These are phyloP conservation scores for Andrena praecox DNA, from an alignment of 2,888 invertebrate genomes.

Conservation along the genomic window DNA sequence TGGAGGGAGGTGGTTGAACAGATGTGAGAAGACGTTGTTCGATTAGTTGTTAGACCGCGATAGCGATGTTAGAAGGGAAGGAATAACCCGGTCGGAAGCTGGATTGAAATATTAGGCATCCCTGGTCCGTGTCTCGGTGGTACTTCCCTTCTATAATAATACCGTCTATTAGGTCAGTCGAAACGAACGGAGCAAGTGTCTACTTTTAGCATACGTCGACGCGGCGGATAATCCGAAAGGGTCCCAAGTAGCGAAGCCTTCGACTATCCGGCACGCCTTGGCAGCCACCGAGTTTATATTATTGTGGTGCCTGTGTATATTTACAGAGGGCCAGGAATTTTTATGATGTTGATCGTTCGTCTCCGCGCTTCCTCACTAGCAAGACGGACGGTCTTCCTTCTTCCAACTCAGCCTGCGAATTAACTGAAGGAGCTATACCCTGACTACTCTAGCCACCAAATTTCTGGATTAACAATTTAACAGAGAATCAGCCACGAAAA, in stretches of 20 bases:
- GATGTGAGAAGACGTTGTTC: too few relatives aligned
- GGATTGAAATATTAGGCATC: conserved; percentile 35
- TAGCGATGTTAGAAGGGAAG: neutral
- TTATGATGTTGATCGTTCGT: conserved; percentile 78
- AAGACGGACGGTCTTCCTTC: conserved; percentile 15
- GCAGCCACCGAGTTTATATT: conserved; percentile 73
- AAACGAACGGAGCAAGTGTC: conserved; percentile 63
- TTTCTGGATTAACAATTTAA: too few relatives aligned
- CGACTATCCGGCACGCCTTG: conserved; percentile 61
- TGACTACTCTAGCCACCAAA: too few relatives aligned
- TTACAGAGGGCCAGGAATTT: conserved; percentile 80
- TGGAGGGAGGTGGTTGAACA: too few relatives aligned
- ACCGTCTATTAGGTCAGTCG: conserved; percentile 68
- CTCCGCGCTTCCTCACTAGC: conserved; percentile 15
- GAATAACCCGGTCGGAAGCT: neutral
- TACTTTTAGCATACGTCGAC: conserved; percentile 64
- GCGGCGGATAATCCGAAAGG: conserved; percentile 55
- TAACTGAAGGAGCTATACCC: neutral
- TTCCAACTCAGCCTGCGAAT: conserved; percentile 6
- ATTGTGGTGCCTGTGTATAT: conserved; percentile 79
- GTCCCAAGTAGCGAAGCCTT: conserved; percentile 51
- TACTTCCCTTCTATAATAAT: conserved; percentile 62
- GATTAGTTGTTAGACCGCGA: too few relatives aligned
- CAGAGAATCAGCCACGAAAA: too few relatives aligned
- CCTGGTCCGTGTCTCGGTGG: conserved; percentile 4